These are phyloP conservation scores for Syrista parreyssii DNA, from an alignment of 2,888 invertebrate species.

Conservation along the genomic window DNA sequence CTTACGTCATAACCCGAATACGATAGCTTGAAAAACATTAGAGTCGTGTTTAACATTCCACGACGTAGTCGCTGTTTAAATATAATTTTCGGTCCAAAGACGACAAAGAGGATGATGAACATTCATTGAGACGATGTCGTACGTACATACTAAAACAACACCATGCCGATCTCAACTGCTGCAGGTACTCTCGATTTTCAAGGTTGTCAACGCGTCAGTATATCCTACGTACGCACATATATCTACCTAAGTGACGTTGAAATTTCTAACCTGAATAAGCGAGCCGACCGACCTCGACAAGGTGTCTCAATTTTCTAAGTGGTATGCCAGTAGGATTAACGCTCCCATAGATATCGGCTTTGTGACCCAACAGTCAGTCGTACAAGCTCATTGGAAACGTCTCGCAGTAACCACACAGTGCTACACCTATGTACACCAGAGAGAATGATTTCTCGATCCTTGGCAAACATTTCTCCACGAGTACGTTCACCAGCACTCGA, in stretches of 20 bases:
- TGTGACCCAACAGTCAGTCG: background rate
- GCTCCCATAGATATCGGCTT: background rate
- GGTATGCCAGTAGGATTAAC: background rate
- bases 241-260: background rate
- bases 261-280: background rate
- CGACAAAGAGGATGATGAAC: background rate
- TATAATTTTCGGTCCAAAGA: background rate
- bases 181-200: constrained; percentile 38
- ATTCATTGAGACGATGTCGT: background rate
- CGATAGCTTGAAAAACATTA: background rate
- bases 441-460: background rate
- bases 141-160: background rate
- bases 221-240: background rate
- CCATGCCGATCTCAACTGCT: background rate
- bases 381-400: background rate
- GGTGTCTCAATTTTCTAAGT: background rate
- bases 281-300: background rate
- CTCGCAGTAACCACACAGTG: background rate
- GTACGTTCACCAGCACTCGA: background rate
- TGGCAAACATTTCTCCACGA: background rate
- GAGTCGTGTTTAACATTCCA: background rate
- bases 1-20: background rate
- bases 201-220: constrained; percentile 23
- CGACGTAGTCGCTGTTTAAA: background rate
- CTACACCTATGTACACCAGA: background rate